Conservation (phyloP, 2,797 vertebrate species). For the Sylvilagus floridanus region DNA sequence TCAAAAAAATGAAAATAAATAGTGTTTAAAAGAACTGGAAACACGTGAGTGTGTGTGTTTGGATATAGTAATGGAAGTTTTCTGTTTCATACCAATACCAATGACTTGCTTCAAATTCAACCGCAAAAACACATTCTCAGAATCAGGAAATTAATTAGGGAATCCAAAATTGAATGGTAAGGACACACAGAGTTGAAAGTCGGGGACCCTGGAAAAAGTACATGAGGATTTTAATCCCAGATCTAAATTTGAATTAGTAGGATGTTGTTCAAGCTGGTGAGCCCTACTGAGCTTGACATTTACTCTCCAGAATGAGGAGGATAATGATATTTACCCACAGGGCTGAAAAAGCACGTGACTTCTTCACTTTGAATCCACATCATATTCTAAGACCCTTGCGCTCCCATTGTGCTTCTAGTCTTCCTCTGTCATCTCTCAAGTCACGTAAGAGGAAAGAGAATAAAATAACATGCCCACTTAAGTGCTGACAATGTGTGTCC, state of each 20-base stretch:
- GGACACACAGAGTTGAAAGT: background rate
- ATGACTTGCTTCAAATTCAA: conserved; percentile 26
- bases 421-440: background rate
- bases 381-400: background rate
- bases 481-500: background rate
- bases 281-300: background rate
- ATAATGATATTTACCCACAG: background rate
- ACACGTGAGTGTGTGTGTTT: background rate
- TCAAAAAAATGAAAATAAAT: too few relatives aligned
- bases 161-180: background rate
- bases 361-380: background rate
- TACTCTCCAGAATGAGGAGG: conserved; percentile 4
- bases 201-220: background rate
- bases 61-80: background rate
- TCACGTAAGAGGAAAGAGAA: background rate
- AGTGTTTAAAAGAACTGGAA: background rate
- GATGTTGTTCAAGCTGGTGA: background rate
- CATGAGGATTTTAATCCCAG: conserved; percentile 28
- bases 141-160: background rate
- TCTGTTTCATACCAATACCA: background rate
- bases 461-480: background rate
- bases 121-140: background rate
- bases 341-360: background rate
- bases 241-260: background rate
- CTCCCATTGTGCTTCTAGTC: background rate